These are phyloP conservation scores for Climacteris rufus DNA, from an alignment of 2,113 vertebrate species.

Conservation along the genomic window DNA sequence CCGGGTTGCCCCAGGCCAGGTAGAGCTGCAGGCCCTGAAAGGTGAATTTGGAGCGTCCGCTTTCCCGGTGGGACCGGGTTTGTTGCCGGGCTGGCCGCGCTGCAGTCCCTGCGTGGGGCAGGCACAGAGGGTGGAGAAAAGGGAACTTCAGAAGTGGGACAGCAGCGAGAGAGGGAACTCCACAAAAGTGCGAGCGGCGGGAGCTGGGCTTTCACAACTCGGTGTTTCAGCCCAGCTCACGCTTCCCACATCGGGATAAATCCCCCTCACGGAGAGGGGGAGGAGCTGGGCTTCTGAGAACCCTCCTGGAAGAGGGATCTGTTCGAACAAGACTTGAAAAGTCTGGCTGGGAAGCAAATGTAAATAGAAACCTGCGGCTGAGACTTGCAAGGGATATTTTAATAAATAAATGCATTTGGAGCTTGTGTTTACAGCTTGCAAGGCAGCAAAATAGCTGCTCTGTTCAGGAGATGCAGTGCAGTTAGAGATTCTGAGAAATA, in stretches of 20 bases:
- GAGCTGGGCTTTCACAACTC: accelerated
- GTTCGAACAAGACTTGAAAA: neutral
- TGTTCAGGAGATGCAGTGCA: neutral
- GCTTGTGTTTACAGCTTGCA: neutral
- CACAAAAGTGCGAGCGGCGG: neutral
- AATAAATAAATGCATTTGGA: neutral
- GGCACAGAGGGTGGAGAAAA: neutral
- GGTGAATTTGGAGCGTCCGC: accelerated
- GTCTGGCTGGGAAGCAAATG: neutral
- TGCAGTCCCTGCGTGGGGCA: accelerated
- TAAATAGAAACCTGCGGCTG: neutral
- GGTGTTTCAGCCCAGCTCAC: accelerated
- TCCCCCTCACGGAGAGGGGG: neutral
- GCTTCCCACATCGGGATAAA: neutral
- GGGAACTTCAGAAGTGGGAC: neutral
- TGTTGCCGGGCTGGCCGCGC: accelerated
- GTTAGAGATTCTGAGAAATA: neutral
- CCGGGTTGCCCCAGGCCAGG: accelerated
- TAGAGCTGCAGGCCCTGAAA: accelerated
- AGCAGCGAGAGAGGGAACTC: neutral
- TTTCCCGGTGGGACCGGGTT: accelerated
- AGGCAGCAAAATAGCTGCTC: neutral
- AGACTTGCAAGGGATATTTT: neutral
- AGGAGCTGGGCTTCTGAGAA: neutral
- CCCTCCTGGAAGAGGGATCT: neutral